These are phyloP conservation scores for Synanthedon andrenaeformis DNA, from an alignment of 2,888 invertebrate genomes.

Conservation along the genomic window DNA sequence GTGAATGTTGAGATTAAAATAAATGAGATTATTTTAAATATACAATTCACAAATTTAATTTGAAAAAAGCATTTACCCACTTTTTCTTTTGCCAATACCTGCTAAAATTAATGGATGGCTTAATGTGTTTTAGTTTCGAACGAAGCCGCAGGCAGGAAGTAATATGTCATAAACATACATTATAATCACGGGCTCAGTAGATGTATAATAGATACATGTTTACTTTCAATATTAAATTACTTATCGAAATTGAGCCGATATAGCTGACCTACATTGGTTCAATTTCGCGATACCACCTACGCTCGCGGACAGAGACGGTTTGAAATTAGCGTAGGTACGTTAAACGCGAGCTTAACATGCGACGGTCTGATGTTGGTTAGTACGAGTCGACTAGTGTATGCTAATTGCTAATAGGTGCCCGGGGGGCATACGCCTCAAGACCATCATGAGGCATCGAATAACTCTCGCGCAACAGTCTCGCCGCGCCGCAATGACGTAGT, in stretches of 20 bases:
- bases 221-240: constrained; percentile 46
- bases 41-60: too few species aligned
- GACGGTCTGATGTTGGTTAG: constrained; percentile 2
- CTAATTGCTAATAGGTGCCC: constrained; percentile 32
- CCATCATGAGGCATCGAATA: constrained; percentile 2
- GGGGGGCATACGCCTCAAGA: constrained; percentile 16
- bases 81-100: not conserved
- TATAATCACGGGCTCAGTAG: constrained; percentile 48
- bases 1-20: too few species aligned
- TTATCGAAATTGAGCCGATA: constrained; percentile 24
- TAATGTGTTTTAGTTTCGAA: too few species aligned
- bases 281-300: constrained; percentile 46
- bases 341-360: not conserved
- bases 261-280: constrained; percentile 45
- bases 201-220: constrained; percentile 49
- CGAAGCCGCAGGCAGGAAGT: constrained; percentile 45
- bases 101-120: too few species aligned
- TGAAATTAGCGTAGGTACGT: constrained; percentile 26
- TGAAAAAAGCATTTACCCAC: not conserved
- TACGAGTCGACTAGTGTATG: constrained; percentile 18
- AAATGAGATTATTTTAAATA: too few species aligned
- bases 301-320: constrained; percentile 42
- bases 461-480: not conserved
- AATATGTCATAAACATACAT: constrained; percentile 45
- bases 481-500: not conserved